These are phyloP conservation scores for Pachypanchax playfairii DNA, from an alignment of 2,113 vertebrate species.

Conservation along the genomic window DNA sequence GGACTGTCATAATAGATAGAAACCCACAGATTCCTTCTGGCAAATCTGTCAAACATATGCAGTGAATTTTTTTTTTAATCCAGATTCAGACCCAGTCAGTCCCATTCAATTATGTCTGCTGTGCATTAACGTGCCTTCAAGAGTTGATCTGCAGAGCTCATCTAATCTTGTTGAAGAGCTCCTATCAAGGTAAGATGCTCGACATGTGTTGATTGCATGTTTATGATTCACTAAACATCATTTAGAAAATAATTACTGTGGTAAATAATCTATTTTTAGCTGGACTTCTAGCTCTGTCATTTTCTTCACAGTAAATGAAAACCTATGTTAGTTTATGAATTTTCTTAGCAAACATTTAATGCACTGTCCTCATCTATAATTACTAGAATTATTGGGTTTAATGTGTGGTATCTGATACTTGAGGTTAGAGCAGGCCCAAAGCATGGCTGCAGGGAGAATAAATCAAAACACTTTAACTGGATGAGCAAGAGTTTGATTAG, in stretches of 20 bases:
- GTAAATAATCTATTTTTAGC: constrained; percentile 3
- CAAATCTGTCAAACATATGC: constrained; percentile 45
- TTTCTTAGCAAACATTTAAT: constrained; percentile 50
- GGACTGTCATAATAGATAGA: constrained; percentile 43
- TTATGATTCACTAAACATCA: constrained; percentile 17
- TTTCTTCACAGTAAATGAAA: constrained; percentile 23
- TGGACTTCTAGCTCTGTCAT: constrained; percentile 8
- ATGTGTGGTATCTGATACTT: constrained; percentile 13
- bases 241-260: constrained; percentile 25
- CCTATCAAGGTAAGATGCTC: constrained; percentile 68
- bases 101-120: constrained; percentile 39
- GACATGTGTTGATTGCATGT: constrained; percentile 10
- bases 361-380: constrained; percentile 40
- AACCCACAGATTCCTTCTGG: constrained; percentile 33
- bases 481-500: neutral
- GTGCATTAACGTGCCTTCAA: constrained; percentile 46
- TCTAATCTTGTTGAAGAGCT: constrained; percentile 34
- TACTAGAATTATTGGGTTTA: constrained; percentile 21
- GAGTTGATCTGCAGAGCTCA: constrained; percentile 48
- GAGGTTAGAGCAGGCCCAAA: constrained; percentile 21
- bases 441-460: constrained; percentile 21
- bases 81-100: constrained; percentile 33
- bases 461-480: neutral
- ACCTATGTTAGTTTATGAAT: constrained; percentile 10
- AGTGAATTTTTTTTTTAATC: constrained; percentile 22